A percentile compares a stretch with the other conserved stretches of the same genome.
Evolutionary conservation across 2,888 invertebrate genomes (phyloP).

Genomic region (Limnephilus auricula): DNA sequence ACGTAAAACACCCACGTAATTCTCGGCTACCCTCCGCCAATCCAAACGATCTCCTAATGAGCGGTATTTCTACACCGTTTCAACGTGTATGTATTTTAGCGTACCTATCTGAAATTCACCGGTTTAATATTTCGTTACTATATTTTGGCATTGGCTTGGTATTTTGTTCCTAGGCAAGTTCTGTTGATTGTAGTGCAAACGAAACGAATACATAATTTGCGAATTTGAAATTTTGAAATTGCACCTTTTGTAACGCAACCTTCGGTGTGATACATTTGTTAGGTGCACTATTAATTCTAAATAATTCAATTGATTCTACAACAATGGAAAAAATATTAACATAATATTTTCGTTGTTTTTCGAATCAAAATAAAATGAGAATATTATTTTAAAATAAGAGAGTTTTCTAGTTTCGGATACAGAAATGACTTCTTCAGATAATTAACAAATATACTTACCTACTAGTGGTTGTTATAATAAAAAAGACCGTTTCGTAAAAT

Average conservation of each 20-base stretch:
- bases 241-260: not conserved
- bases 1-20: conserved; percentile 44
- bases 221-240: not conserved
- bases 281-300: not conserved
- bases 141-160: not conserved
- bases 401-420: too few relatives aligned
- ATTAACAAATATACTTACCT: too few relatives aligned
- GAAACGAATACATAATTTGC: not conserved
- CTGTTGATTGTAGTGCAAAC: not conserved
- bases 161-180: not conserved
- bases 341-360: too few relatives aligned
- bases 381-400: too few relatives aligned
- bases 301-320: too few relatives aligned
- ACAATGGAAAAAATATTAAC: too few relatives aligned
- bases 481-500: too few relatives aligned
- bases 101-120: not conserved
- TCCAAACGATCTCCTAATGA: conserved; percentile 40
- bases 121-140: not conserved
- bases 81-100: not conserved
- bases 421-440: too few relatives aligned
- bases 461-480: too few relatives aligned
- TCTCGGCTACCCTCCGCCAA: conserved; percentile 34
- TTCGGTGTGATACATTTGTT: not conserved
- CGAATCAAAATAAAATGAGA: too few relatives aligned
- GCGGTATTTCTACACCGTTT: conserved; percentile 11